phyloP scores from a whole-genome alignment of 2,113 vertebrate genomes.

The Anoura caudifer region DNA sequence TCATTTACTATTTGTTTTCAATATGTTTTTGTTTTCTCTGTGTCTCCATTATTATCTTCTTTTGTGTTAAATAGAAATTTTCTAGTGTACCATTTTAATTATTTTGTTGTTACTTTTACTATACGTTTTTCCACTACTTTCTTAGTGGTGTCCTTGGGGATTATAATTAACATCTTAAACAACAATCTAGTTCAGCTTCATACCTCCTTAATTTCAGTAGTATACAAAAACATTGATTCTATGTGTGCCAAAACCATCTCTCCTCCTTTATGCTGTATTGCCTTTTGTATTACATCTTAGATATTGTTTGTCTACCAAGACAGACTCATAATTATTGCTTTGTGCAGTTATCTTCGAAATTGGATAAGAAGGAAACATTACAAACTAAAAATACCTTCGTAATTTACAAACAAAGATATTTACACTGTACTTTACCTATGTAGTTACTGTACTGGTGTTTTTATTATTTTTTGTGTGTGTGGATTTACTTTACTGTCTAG shows the following conservation, averaged over 20 bases:
- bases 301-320: neutral
- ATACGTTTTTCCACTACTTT: neutral
- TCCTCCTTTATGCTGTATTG: neutral
- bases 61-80: neutral
- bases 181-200: neutral
- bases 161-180: neutral
- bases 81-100: neutral
- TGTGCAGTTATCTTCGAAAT: neutral
- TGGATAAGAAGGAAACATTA: neutral
- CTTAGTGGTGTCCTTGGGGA: neutral
- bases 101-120: neutral
- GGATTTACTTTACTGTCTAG: neutral
- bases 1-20: neutral
- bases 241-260: neutral
- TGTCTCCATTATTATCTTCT: neutral
- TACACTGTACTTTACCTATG: neutral
- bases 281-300: neutral
- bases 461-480: neutral
- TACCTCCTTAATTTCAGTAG: neutral
- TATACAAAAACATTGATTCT: neutral
- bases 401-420: neutral
- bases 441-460: neutral
- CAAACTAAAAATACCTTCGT: neutral
- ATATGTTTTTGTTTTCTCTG: neutral
- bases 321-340: neutral